phyloP scores from a whole-genome alignment of 2,797 vertebrate genomes.

The Sarcoramphus papa region DNA sequence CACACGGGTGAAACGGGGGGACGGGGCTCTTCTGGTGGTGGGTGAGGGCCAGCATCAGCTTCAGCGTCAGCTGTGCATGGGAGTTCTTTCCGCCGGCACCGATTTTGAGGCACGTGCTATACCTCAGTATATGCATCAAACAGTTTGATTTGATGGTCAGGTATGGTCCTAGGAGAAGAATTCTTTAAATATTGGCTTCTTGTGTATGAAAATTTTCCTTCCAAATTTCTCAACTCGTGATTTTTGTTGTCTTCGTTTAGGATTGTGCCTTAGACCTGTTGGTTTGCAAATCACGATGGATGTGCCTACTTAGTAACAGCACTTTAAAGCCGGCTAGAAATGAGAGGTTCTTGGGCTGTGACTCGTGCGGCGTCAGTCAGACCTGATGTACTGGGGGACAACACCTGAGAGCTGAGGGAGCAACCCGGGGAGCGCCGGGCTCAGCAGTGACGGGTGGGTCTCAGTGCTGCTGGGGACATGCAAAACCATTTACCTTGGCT shows the following conservation, averaged over 20 bases:
- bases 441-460: rapidly evolving
- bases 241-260: neutral
- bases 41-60: neutral
- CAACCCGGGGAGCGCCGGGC: rapidly evolving
- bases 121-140: neutral
- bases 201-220: neutral
- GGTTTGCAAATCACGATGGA: rapidly evolving
- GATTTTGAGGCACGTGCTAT: rapidly evolving
- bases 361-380: neutral
- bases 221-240: neutral
- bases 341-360: no score
- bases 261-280: neutral
- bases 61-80: neutral
- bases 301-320: no score
- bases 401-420: neutral
- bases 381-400: neutral
- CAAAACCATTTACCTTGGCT: no score
- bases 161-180: neutral
- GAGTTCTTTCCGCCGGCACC: rapidly evolving
- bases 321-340: neutral
- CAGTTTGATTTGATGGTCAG: neutral
- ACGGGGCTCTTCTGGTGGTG: neutral
- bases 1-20: rapidly evolving
- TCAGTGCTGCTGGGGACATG: neutral
- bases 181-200: neutral